Evolutionary conservation across 2,888 invertebrate species (phyloP).

Genomic region (Pasiphila rectangulata): DNA sequence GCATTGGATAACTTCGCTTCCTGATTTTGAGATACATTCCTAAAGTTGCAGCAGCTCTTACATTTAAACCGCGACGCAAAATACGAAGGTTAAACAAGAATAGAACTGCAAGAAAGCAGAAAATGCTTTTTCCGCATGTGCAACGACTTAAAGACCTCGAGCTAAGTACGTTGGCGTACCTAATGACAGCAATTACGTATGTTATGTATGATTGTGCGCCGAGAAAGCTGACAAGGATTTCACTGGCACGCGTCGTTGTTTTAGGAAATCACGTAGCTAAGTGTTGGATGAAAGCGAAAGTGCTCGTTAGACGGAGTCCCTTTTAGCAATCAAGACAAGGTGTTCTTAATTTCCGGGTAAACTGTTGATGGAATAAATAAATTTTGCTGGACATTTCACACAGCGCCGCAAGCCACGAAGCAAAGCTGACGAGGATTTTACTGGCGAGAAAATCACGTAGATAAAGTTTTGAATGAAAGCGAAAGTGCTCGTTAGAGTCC

Average conservation of each 20-base stretch:
- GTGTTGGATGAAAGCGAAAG: not conserved
- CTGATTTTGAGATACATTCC: too few relatives aligned
- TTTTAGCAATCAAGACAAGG: not conserved
- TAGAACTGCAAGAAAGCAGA: conserved; percentile 21
- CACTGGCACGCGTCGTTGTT: conserved; percentile 1
- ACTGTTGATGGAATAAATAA: too few relatives aligned
- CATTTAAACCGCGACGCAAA: conserved; percentile 3
- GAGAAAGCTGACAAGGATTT: conserved; percentile 1
- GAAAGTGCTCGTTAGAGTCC: not conserved
- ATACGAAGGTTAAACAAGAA: conserved; percentile 2
- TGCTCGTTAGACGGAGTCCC: not conserved
- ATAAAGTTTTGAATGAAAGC: not conserved
- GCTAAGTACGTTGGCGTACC: conserved; percentile 11
- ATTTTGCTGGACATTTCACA: too few relatives aligned
- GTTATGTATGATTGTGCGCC: conserved; percentile 6
- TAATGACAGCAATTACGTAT: conserved; percentile 38
- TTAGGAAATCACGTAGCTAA: conserved; percentile 2
- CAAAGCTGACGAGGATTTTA: conserved; percentile 1
- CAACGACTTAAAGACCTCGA: conserved; percentile 19
- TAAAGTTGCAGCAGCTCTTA: not conserved
- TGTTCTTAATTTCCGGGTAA: too few relatives aligned
- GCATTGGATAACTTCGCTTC: too few relatives aligned
- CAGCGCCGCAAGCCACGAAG: too few relatives aligned
- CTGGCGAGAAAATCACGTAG: conserved; percentile 3
- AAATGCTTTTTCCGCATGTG: conserved; percentile 26